Percentiles rank a stretch among this genome's conserved stretches.
phyloP scores from a whole-genome alignment of 2,797 vertebrate genomes.

The Chelidonichthys spinosus region DNA sequence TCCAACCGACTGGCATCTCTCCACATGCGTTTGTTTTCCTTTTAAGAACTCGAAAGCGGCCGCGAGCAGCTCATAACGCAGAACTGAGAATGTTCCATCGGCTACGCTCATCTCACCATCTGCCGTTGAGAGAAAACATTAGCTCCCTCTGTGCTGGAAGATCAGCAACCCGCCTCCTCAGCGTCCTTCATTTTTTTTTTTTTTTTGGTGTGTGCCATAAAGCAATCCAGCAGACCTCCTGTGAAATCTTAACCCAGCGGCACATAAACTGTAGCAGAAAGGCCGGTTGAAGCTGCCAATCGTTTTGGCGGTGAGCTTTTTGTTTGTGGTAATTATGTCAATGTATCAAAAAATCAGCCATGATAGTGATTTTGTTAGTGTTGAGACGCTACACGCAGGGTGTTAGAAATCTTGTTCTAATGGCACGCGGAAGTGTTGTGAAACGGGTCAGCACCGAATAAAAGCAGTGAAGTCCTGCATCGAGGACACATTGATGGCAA shows the following conservation, averaged over 20 bases:
- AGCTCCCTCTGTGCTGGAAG: slow-evolving; percentile 46
- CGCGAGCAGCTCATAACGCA: slow-evolving; percentile 32
- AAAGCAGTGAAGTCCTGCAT: neutral
- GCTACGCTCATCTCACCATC: slow-evolving; percentile 63
- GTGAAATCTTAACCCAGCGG: slow-evolving; percentile 34
- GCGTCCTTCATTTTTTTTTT: slow-evolving; percentile 5
- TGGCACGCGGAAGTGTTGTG: neutral
- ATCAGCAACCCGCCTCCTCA: slow-evolving; percentile 41
- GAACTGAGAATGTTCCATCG: slow-evolving; percentile 42
- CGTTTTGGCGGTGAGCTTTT: slow-evolving; percentile 27
- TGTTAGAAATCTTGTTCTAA: slow-evolving; percentile 8
- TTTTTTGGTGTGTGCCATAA: slow-evolving; percentile 20
- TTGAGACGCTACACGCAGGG: slow-evolving; percentile 1
- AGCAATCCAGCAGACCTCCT: slow-evolving; percentile 39
- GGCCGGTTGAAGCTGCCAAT: slow-evolving; percentile 37
- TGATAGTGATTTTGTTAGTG: slow-evolving; percentile 4
- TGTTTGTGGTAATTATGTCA: slow-evolving; percentile 45
- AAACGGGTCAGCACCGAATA: neutral
- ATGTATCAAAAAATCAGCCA: slow-evolving; percentile 20
- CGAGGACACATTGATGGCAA: neutral
- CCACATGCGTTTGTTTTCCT: slow-evolving; percentile 30
- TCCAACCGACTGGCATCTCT: slow-evolving; percentile 20
- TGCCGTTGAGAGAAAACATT: slow-evolving; percentile 60
- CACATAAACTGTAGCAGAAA: slow-evolving; percentile 12
- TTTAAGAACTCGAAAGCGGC: slow-evolving; percentile 33